Evolutionary conservation across 2,797 vertebrate species (phyloP).

Genomic region (Coilia nasus): DNA sequence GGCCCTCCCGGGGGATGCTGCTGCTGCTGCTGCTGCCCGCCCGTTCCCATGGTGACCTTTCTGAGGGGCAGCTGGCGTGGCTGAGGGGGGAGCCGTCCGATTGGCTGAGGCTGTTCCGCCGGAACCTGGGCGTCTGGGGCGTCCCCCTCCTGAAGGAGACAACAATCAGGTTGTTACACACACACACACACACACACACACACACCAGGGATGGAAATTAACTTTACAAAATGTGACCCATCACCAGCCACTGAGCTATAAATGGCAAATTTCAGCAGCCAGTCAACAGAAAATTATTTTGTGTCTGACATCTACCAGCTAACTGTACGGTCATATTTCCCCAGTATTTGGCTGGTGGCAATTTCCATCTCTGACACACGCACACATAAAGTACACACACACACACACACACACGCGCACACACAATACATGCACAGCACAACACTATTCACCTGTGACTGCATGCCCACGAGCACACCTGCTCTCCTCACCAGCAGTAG

Average conservation of each 20-base stretch:
- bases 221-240: too few relatives aligned
- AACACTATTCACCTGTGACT: not conserved
- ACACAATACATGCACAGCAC: not conserved
- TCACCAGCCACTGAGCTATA: too few relatives aligned
- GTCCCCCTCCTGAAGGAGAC: conserved; percentile 79
- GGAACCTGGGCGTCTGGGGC: conserved; percentile 70
- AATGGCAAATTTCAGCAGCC: too few relatives aligned
- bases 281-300: too few relatives aligned
- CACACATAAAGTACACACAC: not conserved
- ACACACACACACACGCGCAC: not conserved
- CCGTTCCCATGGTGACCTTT: conserved; percentile 88
- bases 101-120: conserved; percentile 70
- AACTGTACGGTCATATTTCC: too few relatives aligned
- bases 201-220: too few relatives aligned
- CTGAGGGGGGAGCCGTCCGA: conserved; percentile 54
- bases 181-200: not conserved
- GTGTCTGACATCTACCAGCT: too few relatives aligned
- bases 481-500: not conserved
- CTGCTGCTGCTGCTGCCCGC: conserved; percentile 71
- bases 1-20: conserved; percentile 62
- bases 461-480: not conserved
- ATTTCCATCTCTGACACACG: too few relatives aligned
- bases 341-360: too few relatives aligned
- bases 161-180: not conserved
- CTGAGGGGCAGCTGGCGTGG: conserved; percentile 78